Conservation (phyloP, 2,888 invertebrate genomes). For the Philonicus albiceps region DNA sequence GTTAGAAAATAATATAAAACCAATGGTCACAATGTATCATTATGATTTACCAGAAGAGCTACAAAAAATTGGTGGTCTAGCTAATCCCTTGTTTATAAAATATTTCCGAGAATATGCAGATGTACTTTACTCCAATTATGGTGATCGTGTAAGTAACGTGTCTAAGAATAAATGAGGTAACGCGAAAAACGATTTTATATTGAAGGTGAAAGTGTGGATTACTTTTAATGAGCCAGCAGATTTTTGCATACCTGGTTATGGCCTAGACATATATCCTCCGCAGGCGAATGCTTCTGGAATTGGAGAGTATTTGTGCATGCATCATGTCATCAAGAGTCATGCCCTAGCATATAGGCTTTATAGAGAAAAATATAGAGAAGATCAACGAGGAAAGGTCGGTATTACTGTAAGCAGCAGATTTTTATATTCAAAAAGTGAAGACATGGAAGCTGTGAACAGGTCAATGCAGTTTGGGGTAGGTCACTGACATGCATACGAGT, state of each 20-base stretch:
- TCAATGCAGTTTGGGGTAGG: constrained; percentile 54
- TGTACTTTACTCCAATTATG: constrained; percentile 63
- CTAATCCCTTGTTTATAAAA: constrained; percentile 62
- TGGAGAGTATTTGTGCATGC: constrained; percentile 65
- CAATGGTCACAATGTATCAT: constrained; percentile 68
- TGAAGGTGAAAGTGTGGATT: constrained; percentile 65
- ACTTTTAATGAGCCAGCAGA: constrained; percentile 69
- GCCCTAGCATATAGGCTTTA: constrained; percentile 64
- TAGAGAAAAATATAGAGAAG: constrained; percentile 57
- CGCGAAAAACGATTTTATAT: not conserved
- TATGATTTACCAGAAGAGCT: constrained; percentile 67
- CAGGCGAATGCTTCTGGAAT: constrained; percentile 62
- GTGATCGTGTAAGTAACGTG: constrained; percentile 61
- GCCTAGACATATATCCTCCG: constrained; percentile 57
- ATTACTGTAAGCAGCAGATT: constrained; percentile 54
- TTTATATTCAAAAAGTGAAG: constrained; percentile 52
- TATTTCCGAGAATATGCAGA: constrained; percentile 66
- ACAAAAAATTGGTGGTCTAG: constrained; percentile 67
- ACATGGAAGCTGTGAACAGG: constrained; percentile 52
- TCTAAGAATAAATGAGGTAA: not conserved
- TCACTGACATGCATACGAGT: too few relatives aligned
- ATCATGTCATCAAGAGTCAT: constrained; percentile 67
- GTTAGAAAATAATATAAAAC: constrained; percentile 68
- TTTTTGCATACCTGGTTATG: constrained; percentile 64
- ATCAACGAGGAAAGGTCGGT: constrained; percentile 55